phyloP scores from a whole-genome alignment of 2,888 invertebrate species.

The Allygus modestus region DNA sequence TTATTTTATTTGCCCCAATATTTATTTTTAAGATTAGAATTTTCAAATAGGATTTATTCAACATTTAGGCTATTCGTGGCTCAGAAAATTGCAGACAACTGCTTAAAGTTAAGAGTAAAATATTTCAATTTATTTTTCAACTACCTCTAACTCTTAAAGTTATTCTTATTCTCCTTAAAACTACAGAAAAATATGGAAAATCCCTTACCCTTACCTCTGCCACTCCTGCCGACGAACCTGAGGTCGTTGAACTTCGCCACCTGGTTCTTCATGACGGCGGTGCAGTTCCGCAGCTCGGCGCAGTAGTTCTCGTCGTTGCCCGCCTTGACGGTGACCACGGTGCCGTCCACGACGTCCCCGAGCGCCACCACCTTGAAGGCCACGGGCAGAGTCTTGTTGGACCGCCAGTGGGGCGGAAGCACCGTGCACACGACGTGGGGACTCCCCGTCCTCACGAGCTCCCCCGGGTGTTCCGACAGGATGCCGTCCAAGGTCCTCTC shows the following conservation, averaged over 20 bases:
- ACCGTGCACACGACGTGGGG: conserved; percentile 94
- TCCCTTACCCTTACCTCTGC: conserved; percentile 86
- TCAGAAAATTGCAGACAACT: too few relatives aligned
- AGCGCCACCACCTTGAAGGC: conserved; percentile 97
- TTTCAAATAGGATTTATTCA: too few relatives aligned
- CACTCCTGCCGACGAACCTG: conserved; percentile 97
- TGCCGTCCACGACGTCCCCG: conserved; percentile 96
- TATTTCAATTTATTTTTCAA: not conserved
- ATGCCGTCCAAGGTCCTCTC: conserved; percentile 91
- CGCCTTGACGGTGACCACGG: conserved; percentile 94
- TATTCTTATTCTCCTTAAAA: not conserved
- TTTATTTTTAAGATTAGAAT: too few relatives aligned
- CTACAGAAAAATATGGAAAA: conserved; percentile 39
- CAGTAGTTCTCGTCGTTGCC: conserved; percentile 99
- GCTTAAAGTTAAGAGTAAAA: too few relatives aligned
- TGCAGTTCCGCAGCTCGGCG: conserved; percentile 94
- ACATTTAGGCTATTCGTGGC: too few relatives aligned
- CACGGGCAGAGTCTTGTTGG: conserved; percentile 96
- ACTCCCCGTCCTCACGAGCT: conserved; percentile 95
- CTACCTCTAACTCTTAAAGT: too few relatives aligned
- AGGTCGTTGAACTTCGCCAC: conserved; percentile 99
- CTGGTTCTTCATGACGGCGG: conserved; percentile 97
- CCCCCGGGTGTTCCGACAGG: conserved; percentile 94
- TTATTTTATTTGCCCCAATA: too few relatives aligned
- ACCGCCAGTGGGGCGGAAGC: conserved; percentile 97